A percentile compares a stretch with the other conserved stretches of the same genome.
phyloP scores from a whole-genome alignment of 2,888 invertebrate genomes.

The Pollenia griseotomentosa region DNA sequence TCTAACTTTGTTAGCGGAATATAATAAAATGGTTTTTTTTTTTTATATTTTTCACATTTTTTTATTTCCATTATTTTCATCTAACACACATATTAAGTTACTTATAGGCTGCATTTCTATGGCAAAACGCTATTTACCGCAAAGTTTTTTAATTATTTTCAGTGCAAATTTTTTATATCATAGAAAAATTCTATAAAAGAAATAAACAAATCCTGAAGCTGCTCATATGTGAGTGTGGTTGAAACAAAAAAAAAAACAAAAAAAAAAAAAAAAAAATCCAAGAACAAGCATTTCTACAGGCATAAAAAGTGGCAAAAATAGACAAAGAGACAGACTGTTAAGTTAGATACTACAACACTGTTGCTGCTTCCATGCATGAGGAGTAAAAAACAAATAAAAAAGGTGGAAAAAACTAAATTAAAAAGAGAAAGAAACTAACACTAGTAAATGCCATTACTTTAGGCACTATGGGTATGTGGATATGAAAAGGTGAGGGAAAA shows the following conservation, averaged over 20 bases:
- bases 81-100: background rate
- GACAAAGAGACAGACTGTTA: slow-evolving; percentile 16
- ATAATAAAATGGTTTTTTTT: slow-evolving; percentile 16
- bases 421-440: slow-evolving; percentile 43
- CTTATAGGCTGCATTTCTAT: slow-evolving; percentile 25
- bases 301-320: slow-evolving; percentile 44
- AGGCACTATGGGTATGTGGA: slow-evolving; percentile 3
- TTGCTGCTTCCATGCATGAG: slow-evolving; percentile 38
- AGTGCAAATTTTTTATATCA: slow-evolving; percentile 50
- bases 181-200: background rate
- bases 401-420: slow-evolving; percentile 47
- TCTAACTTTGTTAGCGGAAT: slow-evolving; percentile 38
- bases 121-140: slow-evolving; percentile 61
- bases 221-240: background rate
- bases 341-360: slow-evolving; percentile 33
- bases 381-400: background rate
- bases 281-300: slow-evolving; percentile 27
- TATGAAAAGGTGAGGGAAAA: background rate
- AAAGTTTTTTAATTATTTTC: slow-evolving; percentile 72
- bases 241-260: background rate
- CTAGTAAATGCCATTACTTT: slow-evolving; percentile 34
- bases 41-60: background rate
- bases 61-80: background rate
- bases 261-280: slow-evolving; percentile 4
- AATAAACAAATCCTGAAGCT: slow-evolving; percentile 6